Percentiles rank a stretch among this genome's conserved stretches.
These are phyloP conservation scores for Monodelphis domestica DNA, from an alignment of 2,797 vertebrate genomes.

Conservation along the genomic window DNA sequence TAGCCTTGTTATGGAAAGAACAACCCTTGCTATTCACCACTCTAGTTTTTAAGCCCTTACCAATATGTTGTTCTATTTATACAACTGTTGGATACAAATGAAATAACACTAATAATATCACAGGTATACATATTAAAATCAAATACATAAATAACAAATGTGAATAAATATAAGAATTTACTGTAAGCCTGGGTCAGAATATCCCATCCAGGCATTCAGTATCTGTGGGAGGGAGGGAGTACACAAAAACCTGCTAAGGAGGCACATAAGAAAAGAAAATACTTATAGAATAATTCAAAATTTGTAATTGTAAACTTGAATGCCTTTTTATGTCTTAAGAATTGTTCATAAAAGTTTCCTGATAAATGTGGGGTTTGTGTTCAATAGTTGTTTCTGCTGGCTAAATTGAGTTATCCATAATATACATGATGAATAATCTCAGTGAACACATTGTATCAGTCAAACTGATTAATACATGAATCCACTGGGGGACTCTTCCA, in stretches of 20 bases:
- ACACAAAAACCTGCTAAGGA: background rate
- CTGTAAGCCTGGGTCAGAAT: background rate
- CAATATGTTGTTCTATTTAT: background rate
- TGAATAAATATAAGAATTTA: background rate
- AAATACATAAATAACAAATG: background rate
- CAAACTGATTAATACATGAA: background rate
- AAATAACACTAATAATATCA: background rate
- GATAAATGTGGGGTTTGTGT: background rate
- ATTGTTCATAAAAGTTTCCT: background rate
- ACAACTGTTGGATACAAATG: background rate
- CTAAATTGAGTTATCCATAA: background rate
- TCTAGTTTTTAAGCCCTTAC: background rate
- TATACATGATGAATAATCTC: background rate
- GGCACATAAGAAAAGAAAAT: background rate
- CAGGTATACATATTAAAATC: background rate
- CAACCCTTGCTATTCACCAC: background rate
- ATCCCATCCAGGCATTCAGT: background rate
- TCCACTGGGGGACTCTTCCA: background rate
- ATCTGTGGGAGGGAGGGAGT: background rate
- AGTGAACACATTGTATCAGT: background rate
- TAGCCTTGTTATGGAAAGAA: background rate
- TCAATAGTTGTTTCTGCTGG: background rate
- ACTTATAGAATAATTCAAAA: background rate
- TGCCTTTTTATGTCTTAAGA: background rate
- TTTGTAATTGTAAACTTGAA: background rate